phyloP scores from a whole-genome alignment of 2,797 vertebrate genomes.

The Hipposideros larvatus region DNA sequence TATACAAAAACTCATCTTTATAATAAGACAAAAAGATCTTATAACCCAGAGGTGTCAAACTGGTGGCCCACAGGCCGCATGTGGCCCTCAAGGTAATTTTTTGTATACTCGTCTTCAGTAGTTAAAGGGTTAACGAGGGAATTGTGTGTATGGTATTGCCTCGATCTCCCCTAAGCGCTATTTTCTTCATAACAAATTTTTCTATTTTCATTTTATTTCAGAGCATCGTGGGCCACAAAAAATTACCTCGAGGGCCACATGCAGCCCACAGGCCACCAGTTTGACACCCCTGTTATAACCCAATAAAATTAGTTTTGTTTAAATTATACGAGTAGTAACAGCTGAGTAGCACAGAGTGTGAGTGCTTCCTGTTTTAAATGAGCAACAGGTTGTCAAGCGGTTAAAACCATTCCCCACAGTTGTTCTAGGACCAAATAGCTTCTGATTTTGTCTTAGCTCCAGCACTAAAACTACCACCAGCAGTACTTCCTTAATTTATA shows the following conservation, averaged over 20 bases:
- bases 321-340: not conserved
- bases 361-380: slow-evolving; percentile 24
- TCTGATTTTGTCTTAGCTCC: not conserved
- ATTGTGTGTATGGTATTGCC: no score
- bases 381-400: not conserved
- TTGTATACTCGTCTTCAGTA: no score
- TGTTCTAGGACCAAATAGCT: not conserved
- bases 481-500: not conserved
- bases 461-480: not conserved
- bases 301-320: not conserved
- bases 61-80: no score
- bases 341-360: not conserved
- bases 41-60: not conserved
- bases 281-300: not conserved
- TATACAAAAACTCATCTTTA: slow-evolving; percentile 5
- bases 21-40: not conserved
- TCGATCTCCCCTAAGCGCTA: no score
- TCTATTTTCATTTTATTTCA: no score
- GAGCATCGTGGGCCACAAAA: no score
- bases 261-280: no score
- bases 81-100: no score
- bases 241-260: no score
- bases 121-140: no score
- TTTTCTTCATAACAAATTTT: no score
- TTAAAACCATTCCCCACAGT: not conserved